Evolutionary conservation across 2,797 vertebrate species (phyloP).

Genomic region (Erethizon dorsatum): DNA sequence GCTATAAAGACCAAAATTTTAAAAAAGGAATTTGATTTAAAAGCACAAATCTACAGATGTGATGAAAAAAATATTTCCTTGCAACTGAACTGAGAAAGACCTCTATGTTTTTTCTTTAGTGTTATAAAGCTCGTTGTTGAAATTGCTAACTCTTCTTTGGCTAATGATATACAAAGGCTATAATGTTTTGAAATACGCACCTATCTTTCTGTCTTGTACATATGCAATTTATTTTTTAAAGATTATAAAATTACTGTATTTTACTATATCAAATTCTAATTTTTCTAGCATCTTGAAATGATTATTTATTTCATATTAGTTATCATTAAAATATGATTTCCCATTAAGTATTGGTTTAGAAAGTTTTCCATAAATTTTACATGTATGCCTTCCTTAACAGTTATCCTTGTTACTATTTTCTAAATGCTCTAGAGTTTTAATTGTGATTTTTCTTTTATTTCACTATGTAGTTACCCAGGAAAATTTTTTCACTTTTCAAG

Average conservation of each 20-base stretch:
- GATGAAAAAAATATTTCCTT: neutral
- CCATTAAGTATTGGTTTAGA: neutral
- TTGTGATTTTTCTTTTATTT: neutral
- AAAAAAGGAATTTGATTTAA: constrained; percentile 30
- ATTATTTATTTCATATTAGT: constrained; percentile 34
- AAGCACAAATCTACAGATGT: constrained; percentile 37
- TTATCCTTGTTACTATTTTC: neutral
- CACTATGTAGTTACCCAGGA: neutral
- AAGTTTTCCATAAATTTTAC: neutral
- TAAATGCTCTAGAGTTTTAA: neutral
- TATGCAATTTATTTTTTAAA: neutral
- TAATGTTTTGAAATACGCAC: too few relatives aligned
- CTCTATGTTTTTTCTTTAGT: neutral
- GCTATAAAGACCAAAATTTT: neutral
- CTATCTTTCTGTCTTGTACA: neutral
- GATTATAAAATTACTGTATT: neutral
- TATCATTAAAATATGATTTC: constrained; percentile 34
- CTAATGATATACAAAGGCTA: neutral
- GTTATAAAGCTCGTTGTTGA: neutral
- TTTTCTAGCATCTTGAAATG: neutral
- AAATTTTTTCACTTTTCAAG: neutral
- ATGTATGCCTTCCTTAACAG: neutral
- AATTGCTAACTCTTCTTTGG: neutral
- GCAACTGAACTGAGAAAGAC: neutral
- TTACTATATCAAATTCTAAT: neutral